A percentile compares a stretch with the other conserved stretches of the same genome.
Conservation (phyloP, 2,113 vertebrate genomes). For the Aegotheles bennettii region DNA sequence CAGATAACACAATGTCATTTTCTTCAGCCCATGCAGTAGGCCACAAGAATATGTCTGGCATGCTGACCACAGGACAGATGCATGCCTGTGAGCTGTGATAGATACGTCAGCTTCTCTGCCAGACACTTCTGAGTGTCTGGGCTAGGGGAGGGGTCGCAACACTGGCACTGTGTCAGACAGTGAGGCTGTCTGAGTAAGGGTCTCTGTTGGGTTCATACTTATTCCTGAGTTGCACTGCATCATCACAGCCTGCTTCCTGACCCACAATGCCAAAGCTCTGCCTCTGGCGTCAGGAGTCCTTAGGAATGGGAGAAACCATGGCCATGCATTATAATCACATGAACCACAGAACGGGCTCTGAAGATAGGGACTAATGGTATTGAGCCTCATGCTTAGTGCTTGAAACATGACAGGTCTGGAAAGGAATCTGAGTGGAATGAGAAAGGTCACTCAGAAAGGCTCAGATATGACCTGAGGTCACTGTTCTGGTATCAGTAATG, state of each 20-base stretch:
- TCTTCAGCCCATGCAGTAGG: not conserved
- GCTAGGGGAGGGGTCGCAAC: not conserved
- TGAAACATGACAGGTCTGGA: not conserved
- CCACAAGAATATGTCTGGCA: not conserved
- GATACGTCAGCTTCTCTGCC: not conserved
- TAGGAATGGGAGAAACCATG: not conserved
- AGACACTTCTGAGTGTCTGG: not conserved
- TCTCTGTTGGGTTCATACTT: not conserved
- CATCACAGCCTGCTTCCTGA: not conserved
- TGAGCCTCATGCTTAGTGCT: not conserved
- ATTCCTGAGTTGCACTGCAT: not conserved
- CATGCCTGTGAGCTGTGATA: not conserved
- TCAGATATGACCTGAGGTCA: not conserved
- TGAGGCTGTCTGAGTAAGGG: not conserved
- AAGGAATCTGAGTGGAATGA: not conserved
- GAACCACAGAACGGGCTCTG: not conserved
- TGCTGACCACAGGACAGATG: not conserved
- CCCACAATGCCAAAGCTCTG: not conserved
- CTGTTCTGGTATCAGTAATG: not conserved
- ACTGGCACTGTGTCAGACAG: too few relatives aligned
- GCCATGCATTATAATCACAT: not conserved
- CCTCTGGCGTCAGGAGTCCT: fast-evolving
- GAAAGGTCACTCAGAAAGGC: not conserved
- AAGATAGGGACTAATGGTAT: not conserved
- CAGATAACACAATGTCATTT: not conserved